Conservation (phyloP, 1,140 invertebrate species). For the Drusus annulatus region DNA sequence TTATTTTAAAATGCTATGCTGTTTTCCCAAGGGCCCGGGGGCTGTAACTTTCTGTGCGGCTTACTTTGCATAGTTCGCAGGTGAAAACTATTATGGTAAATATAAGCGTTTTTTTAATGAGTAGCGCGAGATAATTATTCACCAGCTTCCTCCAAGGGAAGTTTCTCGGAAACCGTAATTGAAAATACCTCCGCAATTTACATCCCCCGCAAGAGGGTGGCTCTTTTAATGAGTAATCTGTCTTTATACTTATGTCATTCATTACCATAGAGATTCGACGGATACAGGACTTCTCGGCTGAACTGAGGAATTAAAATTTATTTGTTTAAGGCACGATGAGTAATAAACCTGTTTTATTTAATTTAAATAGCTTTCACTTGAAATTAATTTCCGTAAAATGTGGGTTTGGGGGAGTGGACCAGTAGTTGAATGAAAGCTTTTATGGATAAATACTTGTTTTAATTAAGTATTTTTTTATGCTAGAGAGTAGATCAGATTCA, state of each 20-base stretch:
- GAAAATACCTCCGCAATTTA: slow-evolving; percentile 54
- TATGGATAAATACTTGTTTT: no score
- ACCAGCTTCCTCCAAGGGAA: slow-evolving; percentile 34
- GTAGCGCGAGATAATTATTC: slow-evolving; percentile 46
- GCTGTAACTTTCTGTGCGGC: slow-evolving; percentile 1
- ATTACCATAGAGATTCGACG: slow-evolving; percentile 31
- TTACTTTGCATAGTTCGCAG: slow-evolving; percentile 15
- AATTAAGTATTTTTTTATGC: no score
- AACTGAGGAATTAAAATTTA: no score
- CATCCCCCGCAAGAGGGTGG: background rate
- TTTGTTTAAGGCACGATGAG: no score
- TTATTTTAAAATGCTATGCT: no score
- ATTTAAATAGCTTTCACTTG: no score
- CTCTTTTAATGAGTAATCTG: slow-evolving; percentile 48
- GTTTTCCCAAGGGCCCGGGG: background rate
- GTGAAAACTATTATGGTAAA: slow-evolving; percentile 35
- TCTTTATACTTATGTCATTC: slow-evolving; percentile 40
- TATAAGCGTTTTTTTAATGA: slow-evolving; percentile 39
- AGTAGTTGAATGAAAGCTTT: no score
- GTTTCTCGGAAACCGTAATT: slow-evolving; percentile 51
- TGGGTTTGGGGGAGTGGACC: no score
- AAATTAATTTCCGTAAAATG: no score
- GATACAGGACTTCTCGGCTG: no score
- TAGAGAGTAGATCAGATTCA: no score
- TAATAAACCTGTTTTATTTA: no score